These are phyloP conservation scores for Lethenteron reissneri DNA, from an alignment of 2,113 vertebrate genomes.

Conservation along the genomic window DNA sequence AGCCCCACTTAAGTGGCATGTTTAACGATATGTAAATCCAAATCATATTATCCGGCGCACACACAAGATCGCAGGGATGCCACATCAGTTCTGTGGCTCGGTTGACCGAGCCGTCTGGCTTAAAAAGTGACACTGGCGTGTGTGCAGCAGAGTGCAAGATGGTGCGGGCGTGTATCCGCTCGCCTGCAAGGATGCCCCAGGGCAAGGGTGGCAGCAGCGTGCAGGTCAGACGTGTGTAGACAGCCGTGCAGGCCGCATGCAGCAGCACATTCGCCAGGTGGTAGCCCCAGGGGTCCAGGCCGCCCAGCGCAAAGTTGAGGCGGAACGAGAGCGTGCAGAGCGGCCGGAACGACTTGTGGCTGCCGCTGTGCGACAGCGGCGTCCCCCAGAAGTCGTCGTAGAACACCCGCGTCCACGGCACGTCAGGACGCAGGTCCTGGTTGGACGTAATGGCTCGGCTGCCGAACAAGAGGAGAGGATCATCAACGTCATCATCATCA, in stretches of 20 bases:
- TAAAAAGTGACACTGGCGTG: too few species aligned
- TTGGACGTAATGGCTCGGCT: conserved; percentile 98
- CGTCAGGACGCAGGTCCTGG: conserved; percentile 88
- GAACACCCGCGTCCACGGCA: conserved; percentile 83
- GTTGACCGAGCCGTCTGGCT: too few species aligned
- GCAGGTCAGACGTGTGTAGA: conserved; percentile 67
- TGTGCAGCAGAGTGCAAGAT: too few species aligned
- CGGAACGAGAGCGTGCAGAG: conserved; percentile 92
- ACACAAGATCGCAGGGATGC: too few species aligned
- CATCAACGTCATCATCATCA: too few species aligned
- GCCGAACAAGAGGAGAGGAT: background rate
- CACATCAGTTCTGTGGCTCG: too few species aligned
- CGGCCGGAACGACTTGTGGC: conserved; percentile 91
- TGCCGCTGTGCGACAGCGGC: conserved; percentile 82
- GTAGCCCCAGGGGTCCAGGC: conserved; percentile 81
- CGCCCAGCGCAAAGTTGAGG: conserved; percentile 59
- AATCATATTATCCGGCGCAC: too few species aligned
- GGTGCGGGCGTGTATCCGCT: background rate
- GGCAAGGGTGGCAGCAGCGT: conserved; percentile 53
- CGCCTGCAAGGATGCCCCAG: conserved; percentile 52
- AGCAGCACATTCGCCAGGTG: conserved; percentile 65
- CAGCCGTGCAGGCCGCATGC: conserved; percentile 53
- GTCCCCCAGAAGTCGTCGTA: conserved; percentile 98
- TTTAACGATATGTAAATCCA: too few species aligned
- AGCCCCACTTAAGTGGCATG: too few species aligned